phyloP scores from a whole-genome alignment of 92 coral and sea anemone species.

The Anthopleura xanthogrammica region DNA sequence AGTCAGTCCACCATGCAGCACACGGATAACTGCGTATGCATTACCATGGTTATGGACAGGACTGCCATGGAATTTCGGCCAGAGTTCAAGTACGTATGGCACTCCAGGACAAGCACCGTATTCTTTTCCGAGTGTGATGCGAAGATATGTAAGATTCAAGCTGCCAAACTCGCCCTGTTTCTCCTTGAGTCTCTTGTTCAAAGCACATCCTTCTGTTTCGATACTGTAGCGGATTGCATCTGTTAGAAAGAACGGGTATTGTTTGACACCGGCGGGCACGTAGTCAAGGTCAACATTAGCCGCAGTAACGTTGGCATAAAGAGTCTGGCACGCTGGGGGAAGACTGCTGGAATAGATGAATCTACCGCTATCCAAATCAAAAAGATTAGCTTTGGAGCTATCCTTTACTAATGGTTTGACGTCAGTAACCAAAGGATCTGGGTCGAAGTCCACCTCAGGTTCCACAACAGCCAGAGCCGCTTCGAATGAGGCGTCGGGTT shows the following conservation, averaged over 20 bases:
- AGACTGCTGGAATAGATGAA: constrained; percentile 38
- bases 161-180: constrained; percentile 5
- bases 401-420: constrained; percentile 37
- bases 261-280: neutral
- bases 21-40: constrained; percentile 45
- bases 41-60: constrained; percentile 56
- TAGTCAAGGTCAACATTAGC: constrained; percentile 23
- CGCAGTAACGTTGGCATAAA: constrained; percentile 33
- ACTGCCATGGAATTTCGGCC: constrained; percentile 35
- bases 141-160: constrained; percentile 21
- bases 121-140: constrained; percentile 35
- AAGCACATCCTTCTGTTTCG: constrained; percentile 29
- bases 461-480: neutral
- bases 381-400: constrained; percentile 33
- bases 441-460: constrained; percentile 23
- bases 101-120: constrained; percentile 44
- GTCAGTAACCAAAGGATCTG: constrained; percentile 23
- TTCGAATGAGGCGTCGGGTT: neutral
- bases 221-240: constrained; percentile 49
- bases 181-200: constrained; percentile 35
- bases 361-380: constrained; percentile 2
- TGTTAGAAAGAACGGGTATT: constrained; percentile 13
- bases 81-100: constrained; percentile 46
- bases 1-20: constrained; percentile 41
- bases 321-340: constrained; percentile 39